These are phyloP conservation scores for Kuschelorhynchus macadamiae DNA, from an alignment of 2,888 invertebrate genomes.

Conservation along the genomic window DNA sequence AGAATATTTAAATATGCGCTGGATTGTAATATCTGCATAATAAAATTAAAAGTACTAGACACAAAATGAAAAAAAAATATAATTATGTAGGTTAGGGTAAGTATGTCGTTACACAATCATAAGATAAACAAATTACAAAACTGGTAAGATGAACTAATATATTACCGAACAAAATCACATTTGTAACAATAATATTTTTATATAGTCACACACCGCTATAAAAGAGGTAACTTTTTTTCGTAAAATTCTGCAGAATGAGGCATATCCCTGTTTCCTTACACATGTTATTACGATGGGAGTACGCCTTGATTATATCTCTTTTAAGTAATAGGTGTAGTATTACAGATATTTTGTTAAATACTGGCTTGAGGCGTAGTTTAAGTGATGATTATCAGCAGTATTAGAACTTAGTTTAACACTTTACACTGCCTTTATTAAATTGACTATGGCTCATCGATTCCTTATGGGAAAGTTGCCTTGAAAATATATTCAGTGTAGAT, in stretches of 20 bases:
- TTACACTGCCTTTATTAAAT: constrained; percentile 16
- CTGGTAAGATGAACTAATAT: no score
- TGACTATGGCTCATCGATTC: constrained; percentile 13
- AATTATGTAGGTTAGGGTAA: no score
- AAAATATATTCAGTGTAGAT: no score
- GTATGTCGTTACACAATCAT: no score
- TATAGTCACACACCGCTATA: constrained; percentile 15
- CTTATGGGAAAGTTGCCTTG: not conserved
- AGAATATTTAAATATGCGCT: no score
- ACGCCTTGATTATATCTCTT: constrained; percentile 56
- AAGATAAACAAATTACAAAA: no score
- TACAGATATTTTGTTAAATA: constrained; percentile 59
- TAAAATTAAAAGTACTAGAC: no score
- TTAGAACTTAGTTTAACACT: constrained; percentile 51
- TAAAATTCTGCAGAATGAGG: constrained; percentile 47
- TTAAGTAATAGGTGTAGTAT: constrained; percentile 58
- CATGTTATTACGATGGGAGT: constrained; percentile 51
- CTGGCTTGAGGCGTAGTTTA: constrained; percentile 52
- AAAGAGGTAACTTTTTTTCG: constrained; percentile 8
- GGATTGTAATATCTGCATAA: no score
- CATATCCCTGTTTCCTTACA: constrained; percentile 52
- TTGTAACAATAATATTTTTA: no score
- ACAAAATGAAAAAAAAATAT: no score
- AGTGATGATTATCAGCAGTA: constrained; percentile 55
- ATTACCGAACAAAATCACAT: no score